Evolutionary conservation across 2,113 vertebrate genomes (phyloP).

Genomic region (Chionomys nivalis): DNA sequence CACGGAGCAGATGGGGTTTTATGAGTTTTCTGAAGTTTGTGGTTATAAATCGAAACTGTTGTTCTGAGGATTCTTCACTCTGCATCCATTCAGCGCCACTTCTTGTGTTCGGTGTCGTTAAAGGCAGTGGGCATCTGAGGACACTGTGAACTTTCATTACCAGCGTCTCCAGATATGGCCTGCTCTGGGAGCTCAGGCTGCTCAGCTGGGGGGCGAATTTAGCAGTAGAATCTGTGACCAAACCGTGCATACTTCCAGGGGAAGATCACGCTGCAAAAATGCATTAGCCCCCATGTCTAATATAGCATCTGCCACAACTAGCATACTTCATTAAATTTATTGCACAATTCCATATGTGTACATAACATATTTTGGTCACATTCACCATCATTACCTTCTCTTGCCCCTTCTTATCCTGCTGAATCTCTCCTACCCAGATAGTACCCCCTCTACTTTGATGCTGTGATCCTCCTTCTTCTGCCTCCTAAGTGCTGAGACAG

Average conservation of each 20-base stretch:
- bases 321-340: neutral
- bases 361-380: neutral
- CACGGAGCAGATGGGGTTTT: conserved; percentile 76
- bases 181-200: neutral
- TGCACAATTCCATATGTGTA: neutral
- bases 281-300: neutral
- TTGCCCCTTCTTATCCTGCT: neutral
- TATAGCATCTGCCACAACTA: neutral
- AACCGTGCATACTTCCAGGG: neutral
- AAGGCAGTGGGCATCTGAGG: neutral
- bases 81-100: conserved; percentile 53
- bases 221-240: neutral
- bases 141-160: neutral
- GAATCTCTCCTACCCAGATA: neutral
- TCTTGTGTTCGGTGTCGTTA: conserved; percentile 51
- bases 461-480: neutral
- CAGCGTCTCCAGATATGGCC: neutral
- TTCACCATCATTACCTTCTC: neutral
- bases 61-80: conserved; percentile 72
- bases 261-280: neutral
- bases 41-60: conserved; percentile 73
- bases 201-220: neutral
- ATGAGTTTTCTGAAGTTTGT: conserved; percentile 79
- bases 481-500: neutral
- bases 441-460: too few species aligned